Conservation (phyloP, 2,888 invertebrate species). For the Latheticus oryzae region DNA sequence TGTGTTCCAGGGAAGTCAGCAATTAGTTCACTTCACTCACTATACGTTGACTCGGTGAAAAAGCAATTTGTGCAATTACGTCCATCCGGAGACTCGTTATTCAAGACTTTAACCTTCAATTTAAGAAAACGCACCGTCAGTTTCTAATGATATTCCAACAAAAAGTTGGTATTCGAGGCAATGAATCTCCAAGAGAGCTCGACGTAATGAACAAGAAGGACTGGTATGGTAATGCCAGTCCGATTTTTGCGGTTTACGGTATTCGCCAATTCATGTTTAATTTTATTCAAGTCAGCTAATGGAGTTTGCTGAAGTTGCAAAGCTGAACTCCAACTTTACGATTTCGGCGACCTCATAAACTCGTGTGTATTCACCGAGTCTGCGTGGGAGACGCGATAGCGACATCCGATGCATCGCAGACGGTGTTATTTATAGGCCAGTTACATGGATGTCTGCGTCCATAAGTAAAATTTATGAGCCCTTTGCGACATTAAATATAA, state of each 20-base stretch:
- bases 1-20: slow-evolving; percentile 21
- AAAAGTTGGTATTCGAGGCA: slow-evolving; percentile 13
- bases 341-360: slow-evolving; percentile 40
- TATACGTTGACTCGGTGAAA: slow-evolving; percentile 7
- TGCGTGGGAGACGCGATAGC: slow-evolving; percentile 37
- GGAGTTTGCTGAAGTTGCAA: slow-evolving; percentile 33
- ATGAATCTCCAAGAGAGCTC: slow-evolving; percentile 5
- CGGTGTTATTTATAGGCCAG: slow-evolving; percentile 44
- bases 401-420: slow-evolving; percentile 43
- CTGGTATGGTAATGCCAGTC: slow-evolving; percentile 28
- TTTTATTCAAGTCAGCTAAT: slow-evolving; percentile 8
- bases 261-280: slow-evolving; percentile 25
- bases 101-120: slow-evolving; percentile 35
- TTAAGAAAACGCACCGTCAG: slow-evolving; percentile 28
- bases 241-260: slow-evolving; percentile 24
- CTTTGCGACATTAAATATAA: slow-evolving; percentile 19
- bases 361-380: slow-evolving; percentile 26
- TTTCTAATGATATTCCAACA: slow-evolving; percentile 23
- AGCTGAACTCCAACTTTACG: slow-evolving; percentile 39
- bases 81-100: slow-evolving; percentile 16
- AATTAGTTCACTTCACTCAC: slow-evolving; percentile 11
- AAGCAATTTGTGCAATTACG: slow-evolving; percentile 27
- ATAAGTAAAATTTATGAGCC: slow-evolving; percentile 41
- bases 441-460: slow-evolving; percentile 39
- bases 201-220: slow-evolving; percentile 12